Percentiles rank a stretch among this genome's conserved stretches.
Conservation (phyloP, 2,113 vertebrate genomes). For the Gulo gulo region DNA sequence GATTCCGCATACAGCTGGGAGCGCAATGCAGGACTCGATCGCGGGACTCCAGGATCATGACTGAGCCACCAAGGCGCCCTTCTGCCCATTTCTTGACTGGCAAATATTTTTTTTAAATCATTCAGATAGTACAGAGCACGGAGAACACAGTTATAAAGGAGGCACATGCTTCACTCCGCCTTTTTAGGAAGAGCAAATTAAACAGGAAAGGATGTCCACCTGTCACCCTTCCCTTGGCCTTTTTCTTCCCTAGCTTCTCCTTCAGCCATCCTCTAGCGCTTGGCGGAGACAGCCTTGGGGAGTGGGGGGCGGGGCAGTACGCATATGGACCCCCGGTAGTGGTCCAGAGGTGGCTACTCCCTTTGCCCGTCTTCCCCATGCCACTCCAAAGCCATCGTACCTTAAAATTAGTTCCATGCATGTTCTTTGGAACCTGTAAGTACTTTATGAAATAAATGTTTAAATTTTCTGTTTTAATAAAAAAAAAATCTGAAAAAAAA, state of each 20-base stretch:
- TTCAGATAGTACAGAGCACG: background rate
- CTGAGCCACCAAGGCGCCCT: no score
- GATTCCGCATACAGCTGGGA: no score
- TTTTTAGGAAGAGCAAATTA: background rate
- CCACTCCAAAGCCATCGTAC: background rate
- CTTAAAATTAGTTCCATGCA: background rate
- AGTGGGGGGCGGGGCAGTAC: background rate
- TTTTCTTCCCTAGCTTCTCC: background rate
- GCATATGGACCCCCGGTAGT: background rate
- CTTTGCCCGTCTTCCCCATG: no score
- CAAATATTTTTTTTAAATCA: background rate
- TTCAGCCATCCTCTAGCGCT: background rate
- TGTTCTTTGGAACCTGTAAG: background rate
- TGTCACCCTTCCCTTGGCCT: background rate
- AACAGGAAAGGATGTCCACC: background rate
- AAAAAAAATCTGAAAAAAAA: background rate
- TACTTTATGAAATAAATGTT: background rate
- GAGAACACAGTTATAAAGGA: background rate
- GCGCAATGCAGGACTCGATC: no score
- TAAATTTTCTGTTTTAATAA: background rate
- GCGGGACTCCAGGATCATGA: no score
- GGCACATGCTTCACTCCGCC: background rate
- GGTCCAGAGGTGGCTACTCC: background rate
- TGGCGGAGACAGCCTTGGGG: background rate
- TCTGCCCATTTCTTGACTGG: no score